A percentile compares a stretch with the other conserved stretches of the same genome.
Evolutionary conservation across 1,140 invertebrate genomes (phyloP).

Genomic region (Wiebesia pumilae): DNA sequence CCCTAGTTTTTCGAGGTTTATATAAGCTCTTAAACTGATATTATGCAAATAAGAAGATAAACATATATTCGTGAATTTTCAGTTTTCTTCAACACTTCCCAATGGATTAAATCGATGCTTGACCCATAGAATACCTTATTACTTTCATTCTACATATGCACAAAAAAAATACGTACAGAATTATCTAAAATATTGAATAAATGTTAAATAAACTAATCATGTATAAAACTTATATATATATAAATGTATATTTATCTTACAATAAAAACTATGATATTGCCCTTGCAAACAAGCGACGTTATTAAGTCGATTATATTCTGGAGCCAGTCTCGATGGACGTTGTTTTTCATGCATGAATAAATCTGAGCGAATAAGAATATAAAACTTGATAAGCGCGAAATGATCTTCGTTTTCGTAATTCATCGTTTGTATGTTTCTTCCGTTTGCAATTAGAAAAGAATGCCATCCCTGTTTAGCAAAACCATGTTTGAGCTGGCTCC

Average conservation of each 20-base stretch:
- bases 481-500: constrained; percentile 73
- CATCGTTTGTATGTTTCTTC: not conserved
- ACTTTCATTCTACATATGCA: not conserved
- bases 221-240: no score
- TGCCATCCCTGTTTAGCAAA: constrained; percentile 63
- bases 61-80: no score
- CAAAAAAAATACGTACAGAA: not conserved
- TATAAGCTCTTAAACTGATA: no score
- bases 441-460: not conserved
- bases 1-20: no score
- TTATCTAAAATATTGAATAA: not conserved
- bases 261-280: not conserved
- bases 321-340: constrained; percentile 61
- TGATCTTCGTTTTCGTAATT: not conserved
- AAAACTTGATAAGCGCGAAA: constrained; percentile 12
- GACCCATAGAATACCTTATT: no score
- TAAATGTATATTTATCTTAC: not conserved
- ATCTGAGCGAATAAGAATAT: constrained; percentile 5
- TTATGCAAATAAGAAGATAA: no score
- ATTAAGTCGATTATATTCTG: constrained; percentile 13
- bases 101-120: no score
- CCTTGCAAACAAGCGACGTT: not conserved
- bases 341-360: constrained; percentile 61
- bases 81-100: no score
- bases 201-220: no score